Evolutionary conservation across 1,140 invertebrate genomes (phyloP).

Genomic region (Drosophila insularis): DNA sequence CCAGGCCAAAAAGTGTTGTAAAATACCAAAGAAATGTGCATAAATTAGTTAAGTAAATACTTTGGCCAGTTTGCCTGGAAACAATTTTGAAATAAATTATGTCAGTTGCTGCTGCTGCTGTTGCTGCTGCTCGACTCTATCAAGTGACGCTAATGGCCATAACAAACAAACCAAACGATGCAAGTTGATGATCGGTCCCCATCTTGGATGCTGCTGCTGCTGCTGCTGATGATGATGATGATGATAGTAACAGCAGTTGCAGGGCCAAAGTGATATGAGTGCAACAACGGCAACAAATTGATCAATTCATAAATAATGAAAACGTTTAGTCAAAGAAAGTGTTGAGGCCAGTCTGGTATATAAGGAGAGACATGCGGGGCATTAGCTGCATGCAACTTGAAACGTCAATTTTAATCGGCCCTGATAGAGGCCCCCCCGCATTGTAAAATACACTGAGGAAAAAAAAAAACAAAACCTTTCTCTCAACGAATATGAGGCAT

Average conservation of each 20-base stretch:
- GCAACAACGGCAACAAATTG: conserved; percentile 64
- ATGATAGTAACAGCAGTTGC: conserved; percentile 28
- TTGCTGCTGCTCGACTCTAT: conserved; percentile 31
- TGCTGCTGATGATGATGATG: conserved; percentile 37
- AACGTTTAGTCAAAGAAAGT: conserved; percentile 77
- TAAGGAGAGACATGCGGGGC: background rate
- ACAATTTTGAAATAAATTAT: conserved; percentile 78
- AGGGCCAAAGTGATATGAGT: conserved; percentile 40
- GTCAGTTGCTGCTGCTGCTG: conserved; percentile 18
- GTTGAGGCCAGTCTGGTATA: conserved; percentile 32
- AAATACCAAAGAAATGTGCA: conserved; percentile 46
- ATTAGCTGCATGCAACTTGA: conserved; percentile 61
- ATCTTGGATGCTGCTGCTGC: background rate
- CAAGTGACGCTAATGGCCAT: conserved; percentile 79
- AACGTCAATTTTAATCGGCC: conserved; percentile 78
- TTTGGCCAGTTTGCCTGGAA: conserved; percentile 57
- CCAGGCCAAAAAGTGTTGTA: background rate
- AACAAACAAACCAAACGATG: conserved; percentile 78
- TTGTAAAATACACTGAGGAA: conserved; percentile 25
- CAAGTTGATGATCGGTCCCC: conserved; percentile 40
- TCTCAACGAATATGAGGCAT: background rate
- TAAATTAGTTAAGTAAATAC: conserved; percentile 75
- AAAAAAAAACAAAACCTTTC: background rate
- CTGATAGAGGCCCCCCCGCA: conserved; percentile 45
- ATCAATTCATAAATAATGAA: conserved; percentile 80